Evolutionary conservation across 1,140 invertebrate species (phyloP), one percentile per base, ranked within the genome.

Genomic region (Dendroctonus ponderosae): DNA sequence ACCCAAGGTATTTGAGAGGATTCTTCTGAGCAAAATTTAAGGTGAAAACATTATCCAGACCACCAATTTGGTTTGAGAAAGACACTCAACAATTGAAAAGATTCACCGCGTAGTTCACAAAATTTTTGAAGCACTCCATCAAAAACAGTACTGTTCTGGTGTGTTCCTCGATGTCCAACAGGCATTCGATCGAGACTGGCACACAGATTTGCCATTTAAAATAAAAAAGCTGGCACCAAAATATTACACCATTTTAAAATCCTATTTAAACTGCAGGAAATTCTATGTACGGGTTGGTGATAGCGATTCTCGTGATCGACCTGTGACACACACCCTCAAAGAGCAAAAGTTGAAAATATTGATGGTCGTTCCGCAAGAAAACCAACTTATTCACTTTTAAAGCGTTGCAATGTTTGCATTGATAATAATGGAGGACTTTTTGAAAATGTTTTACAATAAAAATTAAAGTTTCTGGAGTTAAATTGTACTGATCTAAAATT

Each of bases 231-330:
- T 44, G n/a, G n/a, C n/a, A 7, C 43, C 43, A 44, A 44, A 44
- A 44, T 44, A 44, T 44, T 44, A 44, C n/a, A 7, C 43, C n/a
- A 44, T 44, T 7, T 44, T 44, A 44, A 44, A 44, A n/a, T 44
- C 43, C 43, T 44, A 44, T n/a, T 44, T 44, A 44, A 44, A 44
- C 43, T 44, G 43, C n/a, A 7, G 43, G n/a, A 44, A n/a, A 44
- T 44, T 44, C 43, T 44, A 44, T n/a, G 43, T 44, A 44, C n/a
- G n/a, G 43, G 43, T 44, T 44, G 43, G 43, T n/a, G 43, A 44
- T n/a, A 44, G 43, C 43, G 7, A 44, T n/a, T 44, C 43, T 44
- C 43, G 43, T 44, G n/a, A n/a, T n/a, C n/a, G n/a, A n/a, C n/a
- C n/a, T n/a, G n/a, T n/a, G n/a, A n/a, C n/a, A n/a, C n/a, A n/a